Base-by-base conservation (phyloP, 92 coral and sea anemone genomes). In the Chrysogorgia sp. region DNA sequence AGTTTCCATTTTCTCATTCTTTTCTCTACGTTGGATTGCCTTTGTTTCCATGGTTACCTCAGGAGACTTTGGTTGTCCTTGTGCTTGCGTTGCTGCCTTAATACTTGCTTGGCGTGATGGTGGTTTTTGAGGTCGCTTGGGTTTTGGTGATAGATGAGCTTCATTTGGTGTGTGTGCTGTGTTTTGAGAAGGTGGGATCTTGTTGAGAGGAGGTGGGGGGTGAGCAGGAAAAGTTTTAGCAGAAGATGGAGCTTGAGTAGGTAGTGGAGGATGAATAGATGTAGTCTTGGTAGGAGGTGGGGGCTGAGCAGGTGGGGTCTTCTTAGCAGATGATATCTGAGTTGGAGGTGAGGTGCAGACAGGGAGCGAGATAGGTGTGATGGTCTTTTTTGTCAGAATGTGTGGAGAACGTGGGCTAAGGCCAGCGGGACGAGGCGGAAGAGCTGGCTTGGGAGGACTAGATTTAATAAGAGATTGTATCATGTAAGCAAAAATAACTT, bases 381-480 rank as follows among this genome's bases (percentile, higher is more conserved):
- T 15, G 15, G 43, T 37, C 53, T 47, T 47, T 47, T 47, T 15
- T 6, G 53, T 2, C 2, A n/a, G n/a, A 15, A n/a, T 47, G 15
- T 7, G 53, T 15, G n/a, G 17, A 7, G 53, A n/a, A 14, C 63
- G 6, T 14, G 31, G 63, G 35, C 48, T 52, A 12, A 48, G 41
- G 9, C 41, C 79, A 56, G 62, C 26, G 10, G 79, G 79, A 31
- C 79, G 79, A 52, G 79, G 79, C 0, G 79, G 79, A 9, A 72
- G 65, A 7, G 79, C 64, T 1, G 79, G 79, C 34, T 55, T 72
- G 65, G 34, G 8, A 1, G 63, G 63, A 57, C 17, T 47, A 6
- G n/a, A 15, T 47, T 47, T 47, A 15, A n/a, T n/a, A n/a, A 8
- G 50, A 17, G 50, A 43, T 9, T 43, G 50, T n/a, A 43, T 17